Percentiles rank a stretch among this genome's conserved stretches.
These are phyloP conservation scores for Gallinago solitaria DNA, from an alignment of 2,797 vertebrate genomes.

Conservation along the genomic window DNA sequence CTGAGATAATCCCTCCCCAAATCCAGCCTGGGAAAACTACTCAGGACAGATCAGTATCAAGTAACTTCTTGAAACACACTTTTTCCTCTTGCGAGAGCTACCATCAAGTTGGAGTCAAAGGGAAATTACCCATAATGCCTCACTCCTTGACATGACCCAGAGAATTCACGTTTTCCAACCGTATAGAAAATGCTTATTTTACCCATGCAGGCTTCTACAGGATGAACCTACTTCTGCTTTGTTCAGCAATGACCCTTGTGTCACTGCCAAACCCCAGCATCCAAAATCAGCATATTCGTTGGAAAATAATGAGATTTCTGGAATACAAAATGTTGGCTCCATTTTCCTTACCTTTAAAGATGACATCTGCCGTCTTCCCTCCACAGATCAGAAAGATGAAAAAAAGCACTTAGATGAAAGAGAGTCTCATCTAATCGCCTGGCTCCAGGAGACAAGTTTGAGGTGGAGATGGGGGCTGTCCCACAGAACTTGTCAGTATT, in stretches of 20 bases:
- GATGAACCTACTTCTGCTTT: slow-evolving; percentile 19
- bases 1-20: slow-evolving; percentile 67
- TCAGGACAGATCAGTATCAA: slow-evolving; percentile 60
- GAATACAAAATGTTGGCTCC: slow-evolving; percentile 19
- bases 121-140: slow-evolving; percentile 23
- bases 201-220: background rate
- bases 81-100: slow-evolving; percentile 42
- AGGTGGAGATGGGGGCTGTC: background rate
- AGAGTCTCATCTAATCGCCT: background rate
- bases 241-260: slow-evolving; percentile 21
- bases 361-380: background rate
- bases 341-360: slow-evolving; percentile 23
- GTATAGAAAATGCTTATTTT: background rate
- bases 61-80: slow-evolving; percentile 49
- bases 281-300: slow-evolving; percentile 19
- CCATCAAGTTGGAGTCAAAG: background rate
- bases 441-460: background rate
- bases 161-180: background rate
- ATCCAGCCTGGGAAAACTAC: slow-evolving; percentile 61
- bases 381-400: slow-evolving; percentile 20
- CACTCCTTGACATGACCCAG: background rate
- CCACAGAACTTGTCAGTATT: background rate
- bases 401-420: slow-evolving; percentile 49
- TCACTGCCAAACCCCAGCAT: background rate
- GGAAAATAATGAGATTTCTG: slow-evolving; percentile 55